phyloP scores from a whole-genome alignment of 2,797 vertebrate genomes.

The Syngnathus acus region DNA sequence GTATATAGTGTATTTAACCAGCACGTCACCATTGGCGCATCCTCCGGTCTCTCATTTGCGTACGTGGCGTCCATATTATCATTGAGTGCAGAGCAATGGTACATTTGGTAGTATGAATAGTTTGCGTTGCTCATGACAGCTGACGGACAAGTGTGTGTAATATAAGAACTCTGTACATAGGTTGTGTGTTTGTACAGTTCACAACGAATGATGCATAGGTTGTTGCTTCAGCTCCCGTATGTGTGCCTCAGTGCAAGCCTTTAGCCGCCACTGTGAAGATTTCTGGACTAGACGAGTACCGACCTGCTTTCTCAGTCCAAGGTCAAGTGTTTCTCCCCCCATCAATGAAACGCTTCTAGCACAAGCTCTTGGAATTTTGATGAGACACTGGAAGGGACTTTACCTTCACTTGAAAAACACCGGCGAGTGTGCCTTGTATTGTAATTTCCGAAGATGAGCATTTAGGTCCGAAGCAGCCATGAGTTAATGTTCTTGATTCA shows the following conservation, averaged over 20 bases:
- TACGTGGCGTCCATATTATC: conserved; percentile 46
- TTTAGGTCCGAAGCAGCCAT: conserved; percentile 47
- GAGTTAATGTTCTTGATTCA: neutral
- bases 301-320: conserved; percentile 42
- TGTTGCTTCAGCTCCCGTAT: conserved; percentile 41
- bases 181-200: conserved; percentile 56
- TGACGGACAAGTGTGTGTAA: conserved; percentile 37
- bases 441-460: conserved; percentile 69
- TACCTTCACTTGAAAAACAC: conserved; percentile 57
- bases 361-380: conserved; percentile 51
- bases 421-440: conserved; percentile 72
- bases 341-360: conserved; percentile 54
- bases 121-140: conserved; percentile 38
- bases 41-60: conserved; percentile 18
- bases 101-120: neutral
- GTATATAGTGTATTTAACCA: conserved; percentile 56
- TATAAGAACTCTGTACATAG: conserved; percentile 10
- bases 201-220: conserved; percentile 44
- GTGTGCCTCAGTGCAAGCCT: conserved; percentile 51
- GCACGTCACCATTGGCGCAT: conserved; percentile 34
- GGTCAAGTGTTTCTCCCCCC: conserved; percentile 17
- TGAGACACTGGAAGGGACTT: conserved; percentile 57
- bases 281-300: conserved; percentile 48
- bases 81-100: conserved; percentile 27
- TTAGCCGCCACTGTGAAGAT: conserved; percentile 73